phyloP scores from a whole-genome alignment of 2,888 invertebrate species.

The Syrista parreyssii region DNA sequence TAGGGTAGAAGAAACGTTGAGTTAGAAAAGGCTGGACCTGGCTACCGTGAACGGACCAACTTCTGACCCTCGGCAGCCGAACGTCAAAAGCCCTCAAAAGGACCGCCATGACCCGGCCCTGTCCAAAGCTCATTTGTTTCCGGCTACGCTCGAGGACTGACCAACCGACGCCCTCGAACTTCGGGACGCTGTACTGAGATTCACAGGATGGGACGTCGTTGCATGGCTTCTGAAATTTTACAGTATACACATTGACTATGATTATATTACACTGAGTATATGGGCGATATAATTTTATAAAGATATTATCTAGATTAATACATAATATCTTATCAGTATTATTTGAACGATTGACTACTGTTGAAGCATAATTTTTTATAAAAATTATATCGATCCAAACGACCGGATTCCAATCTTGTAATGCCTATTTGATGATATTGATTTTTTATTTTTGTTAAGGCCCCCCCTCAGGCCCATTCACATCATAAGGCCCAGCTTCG shows the following conservation, averaged over 20 bases:
- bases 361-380: neutral
- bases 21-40: conserved; percentile 34
- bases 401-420: neutral
- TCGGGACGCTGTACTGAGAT: neutral
- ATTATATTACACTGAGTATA: too few relatives aligned
- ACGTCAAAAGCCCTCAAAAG: conserved; percentile 57
- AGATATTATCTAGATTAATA: neutral
- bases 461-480: conserved; percentile 16
- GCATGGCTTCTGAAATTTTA: neutral
- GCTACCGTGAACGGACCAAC: conserved; percentile 56
- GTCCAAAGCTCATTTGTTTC: conserved; percentile 62
- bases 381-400: neutral
- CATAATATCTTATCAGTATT: neutral
- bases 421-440: conserved; percentile 19
- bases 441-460: conserved; percentile 24
- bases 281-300: neutral
- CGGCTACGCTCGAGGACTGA: conserved; percentile 17
- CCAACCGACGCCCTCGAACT: neutral
- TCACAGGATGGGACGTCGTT: neutral
- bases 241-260: neutral
- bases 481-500: conserved; percentile 19
- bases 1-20: conserved; percentile 31
- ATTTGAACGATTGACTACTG: neutral
- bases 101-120: conserved; percentile 51
- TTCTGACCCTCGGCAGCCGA: conserved; percentile 53